A percentile compares a stretch with the other conserved stretches of the same genome.
These are phyloP conservation scores for Otus scops DNA, from an alignment of 2,797 vertebrate genomes.

Conservation along the genomic window DNA sequence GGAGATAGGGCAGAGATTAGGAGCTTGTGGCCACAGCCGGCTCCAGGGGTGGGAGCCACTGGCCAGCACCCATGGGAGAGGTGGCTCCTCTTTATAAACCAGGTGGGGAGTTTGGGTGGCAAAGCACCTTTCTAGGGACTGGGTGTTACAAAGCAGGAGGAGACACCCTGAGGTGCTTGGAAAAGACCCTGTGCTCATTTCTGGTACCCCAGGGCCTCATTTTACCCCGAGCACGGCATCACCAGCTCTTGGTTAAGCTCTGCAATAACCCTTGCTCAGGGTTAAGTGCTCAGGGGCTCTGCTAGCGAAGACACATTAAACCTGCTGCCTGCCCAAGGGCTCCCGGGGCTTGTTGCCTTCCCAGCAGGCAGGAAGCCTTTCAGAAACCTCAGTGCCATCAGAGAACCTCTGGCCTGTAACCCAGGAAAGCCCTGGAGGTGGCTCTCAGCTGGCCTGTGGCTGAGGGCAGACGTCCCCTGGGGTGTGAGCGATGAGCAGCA, in stretches of 20 bases:
- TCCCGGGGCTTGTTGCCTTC: background rate
- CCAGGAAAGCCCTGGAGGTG: conserved; percentile 48
- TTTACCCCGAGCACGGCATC: rapidly evolving
- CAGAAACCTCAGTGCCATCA: conserved; percentile 76
- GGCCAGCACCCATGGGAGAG: rapidly evolving
- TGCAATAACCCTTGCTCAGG: background rate
- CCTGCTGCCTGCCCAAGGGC: background rate
- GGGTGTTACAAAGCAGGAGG: background rate
- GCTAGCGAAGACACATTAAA: background rate
- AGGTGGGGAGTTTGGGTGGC: background rate
- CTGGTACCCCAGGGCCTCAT: background rate
- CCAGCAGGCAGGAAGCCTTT: conserved; percentile 83
- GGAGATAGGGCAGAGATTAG: background rate
- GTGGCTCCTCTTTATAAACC: background rate
- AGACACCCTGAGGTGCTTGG: background rate
- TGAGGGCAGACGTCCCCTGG: conserved; percentile 78
- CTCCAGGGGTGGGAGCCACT: background rate
- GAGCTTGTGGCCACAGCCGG: background rate
- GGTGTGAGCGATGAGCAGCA: background rate
- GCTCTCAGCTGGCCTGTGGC: conserved; percentile 80
- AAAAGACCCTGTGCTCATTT: background rate
- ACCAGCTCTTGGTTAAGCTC: background rate
- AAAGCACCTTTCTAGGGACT: background rate
- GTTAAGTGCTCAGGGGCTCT: background rate
- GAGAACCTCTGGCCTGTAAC: conserved; percentile 76